Base-by-base conservation (phyloP, 2,888 invertebrate genomes). In the Trichacis sp. region DNA sequence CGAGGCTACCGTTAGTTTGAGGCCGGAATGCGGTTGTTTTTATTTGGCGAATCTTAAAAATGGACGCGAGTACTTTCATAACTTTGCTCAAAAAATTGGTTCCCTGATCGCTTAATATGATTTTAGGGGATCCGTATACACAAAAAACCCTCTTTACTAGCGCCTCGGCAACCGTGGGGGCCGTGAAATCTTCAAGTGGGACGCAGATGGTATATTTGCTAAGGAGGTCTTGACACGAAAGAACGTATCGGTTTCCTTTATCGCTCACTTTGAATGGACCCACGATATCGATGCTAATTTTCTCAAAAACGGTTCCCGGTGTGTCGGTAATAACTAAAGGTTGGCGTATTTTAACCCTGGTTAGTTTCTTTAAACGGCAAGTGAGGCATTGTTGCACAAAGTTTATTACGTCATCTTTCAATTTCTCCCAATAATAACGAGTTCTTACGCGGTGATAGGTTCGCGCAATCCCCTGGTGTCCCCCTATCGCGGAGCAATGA, bases 41-140 rank as follows among this genome's bases (percentile, higher is more conserved):
- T 1, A 66, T 17, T 48, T 64, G 52, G 17, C 62, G 64, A 11
- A 73, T 71, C 30, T 48, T 60, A 11, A 71, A 75, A 1, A 57
- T 14, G 56, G 66, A 67, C 0, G 61, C 55, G 0, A 74, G 17
- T 40, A 49, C n/a, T 40, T 55, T 36, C 40, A 74, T 59, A 3
- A 74, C 17, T 0, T 43, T 29, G 5, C 70, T 69, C 1, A 64
- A 24, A n/a, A n/a, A n/a, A n/a, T n/a, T n/a, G n/a, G n/a, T n/a
- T n/a, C n/a, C n/a, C n/a, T n/a, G n/a, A n/a, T 76, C 74, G 0
- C 73, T 72, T 9, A 75, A 14, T 1, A 70, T 20, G 1, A 30
- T 12, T 24, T 60, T 63, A 0, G 73, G 73, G 1, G 68, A 19
- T 1, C 72, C 72, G 15, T 67, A 71, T 8, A 49, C 48, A n/a